phyloP scores from a whole-genome alignment of 2,797 vertebrate species.

The Lagocephalus sceleratus region DNA sequence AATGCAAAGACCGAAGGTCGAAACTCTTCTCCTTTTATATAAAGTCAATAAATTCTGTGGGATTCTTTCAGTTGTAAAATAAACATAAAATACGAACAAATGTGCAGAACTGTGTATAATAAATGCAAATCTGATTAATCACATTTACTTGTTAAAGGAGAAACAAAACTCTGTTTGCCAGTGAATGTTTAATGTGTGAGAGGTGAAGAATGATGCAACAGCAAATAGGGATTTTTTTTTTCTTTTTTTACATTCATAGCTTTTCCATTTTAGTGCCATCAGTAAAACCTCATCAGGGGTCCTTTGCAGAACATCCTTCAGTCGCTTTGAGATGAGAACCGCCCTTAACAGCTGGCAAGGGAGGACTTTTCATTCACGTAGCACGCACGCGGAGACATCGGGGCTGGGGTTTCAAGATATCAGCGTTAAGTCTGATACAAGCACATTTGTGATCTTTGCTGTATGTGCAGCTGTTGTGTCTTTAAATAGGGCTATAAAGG shows the following conservation, averaged over 20 bases:
- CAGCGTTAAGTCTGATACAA: slow-evolving; percentile 24
- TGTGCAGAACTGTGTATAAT: too few species aligned
- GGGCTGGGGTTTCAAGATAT: slow-evolving; percentile 30
- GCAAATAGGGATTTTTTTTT: slow-evolving; percentile 50
- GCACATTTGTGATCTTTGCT: slow-evolving; percentile 33
- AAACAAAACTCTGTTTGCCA: slow-evolving; percentile 49
- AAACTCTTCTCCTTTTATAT: background rate
- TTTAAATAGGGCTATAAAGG: slow-evolving; percentile 51
- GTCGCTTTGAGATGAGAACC: slow-evolving; percentile 60
- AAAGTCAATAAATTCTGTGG: too few species aligned
- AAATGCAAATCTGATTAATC: slow-evolving; percentile 2
- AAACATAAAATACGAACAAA: too few species aligned
- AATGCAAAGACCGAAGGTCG: slow-evolving; percentile 40
- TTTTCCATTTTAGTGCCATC: slow-evolving; percentile 48
- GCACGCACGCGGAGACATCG: slow-evolving; percentile 28
- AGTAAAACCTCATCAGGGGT: slow-evolving; percentile 61
- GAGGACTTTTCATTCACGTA: slow-evolving; percentile 51
- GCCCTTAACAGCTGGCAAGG: slow-evolving; percentile 41
- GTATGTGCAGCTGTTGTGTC: slow-evolving; percentile 43
- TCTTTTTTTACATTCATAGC: slow-evolving; percentile 65
- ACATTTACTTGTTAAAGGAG: background rate
- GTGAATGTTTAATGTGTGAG: slow-evolving; percentile 72
- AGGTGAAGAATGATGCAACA: slow-evolving; percentile 62
- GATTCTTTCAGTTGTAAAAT: too few species aligned
- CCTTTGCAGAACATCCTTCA: slow-evolving; percentile 76